phyloP scores from a whole-genome alignment of 2,113 vertebrate genomes.

The Ceyx melanurus region DNA sequence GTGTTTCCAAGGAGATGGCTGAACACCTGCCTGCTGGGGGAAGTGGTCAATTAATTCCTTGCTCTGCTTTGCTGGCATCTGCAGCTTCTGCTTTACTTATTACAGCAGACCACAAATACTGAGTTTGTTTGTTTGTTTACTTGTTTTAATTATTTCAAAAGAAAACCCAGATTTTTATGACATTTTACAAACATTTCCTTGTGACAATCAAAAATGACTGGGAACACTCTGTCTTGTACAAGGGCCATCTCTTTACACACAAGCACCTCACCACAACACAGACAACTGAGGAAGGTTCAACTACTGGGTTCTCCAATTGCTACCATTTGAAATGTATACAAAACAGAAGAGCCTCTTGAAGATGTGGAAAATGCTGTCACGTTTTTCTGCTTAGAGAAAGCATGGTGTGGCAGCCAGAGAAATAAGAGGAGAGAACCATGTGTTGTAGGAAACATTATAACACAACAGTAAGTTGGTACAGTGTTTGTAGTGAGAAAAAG shows the following conservation, averaged over 20 bases:
- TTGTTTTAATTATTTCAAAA: not conserved
- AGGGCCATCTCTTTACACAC: not conserved
- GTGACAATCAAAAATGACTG: not conserved
- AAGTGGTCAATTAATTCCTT: not conserved
- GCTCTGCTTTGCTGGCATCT: not conserved
- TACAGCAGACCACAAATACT: not conserved
- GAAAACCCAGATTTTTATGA: not conserved
- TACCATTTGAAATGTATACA: not conserved
- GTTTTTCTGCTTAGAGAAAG: not conserved
- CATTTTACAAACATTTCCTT: not conserved
- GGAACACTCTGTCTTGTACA: not conserved
- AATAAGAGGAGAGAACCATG: not conserved
- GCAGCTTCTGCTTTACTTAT: not conserved
- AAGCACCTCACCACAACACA: not conserved
- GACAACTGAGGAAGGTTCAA: not conserved
- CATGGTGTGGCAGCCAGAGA: not conserved
- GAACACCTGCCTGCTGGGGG: not conserved
- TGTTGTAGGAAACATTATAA: not conserved
- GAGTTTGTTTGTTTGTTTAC: too few species aligned
- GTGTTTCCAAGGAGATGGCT: not conserved
- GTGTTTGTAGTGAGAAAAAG: not conserved
- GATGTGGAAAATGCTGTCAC: not conserved
- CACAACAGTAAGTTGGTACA: not conserved
- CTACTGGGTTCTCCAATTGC: not conserved
- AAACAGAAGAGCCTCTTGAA: not conserved